Evolutionary conservation across 2,113 vertebrate genomes (phyloP).

Genomic region (Spilogale gracilis): DNA sequence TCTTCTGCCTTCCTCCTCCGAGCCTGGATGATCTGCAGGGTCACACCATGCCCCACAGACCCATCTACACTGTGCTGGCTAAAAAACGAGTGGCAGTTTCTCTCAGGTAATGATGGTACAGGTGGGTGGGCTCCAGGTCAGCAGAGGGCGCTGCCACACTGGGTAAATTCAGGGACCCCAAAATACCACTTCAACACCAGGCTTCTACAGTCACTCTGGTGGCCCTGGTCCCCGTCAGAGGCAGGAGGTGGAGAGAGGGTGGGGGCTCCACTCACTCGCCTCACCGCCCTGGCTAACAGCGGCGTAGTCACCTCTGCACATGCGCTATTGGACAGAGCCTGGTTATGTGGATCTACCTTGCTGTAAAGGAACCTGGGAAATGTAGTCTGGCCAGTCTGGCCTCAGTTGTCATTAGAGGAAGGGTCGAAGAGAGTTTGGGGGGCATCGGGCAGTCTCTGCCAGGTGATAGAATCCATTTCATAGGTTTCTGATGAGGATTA

Average conservation of each 20-base stretch:
- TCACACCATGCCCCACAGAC: not conserved
- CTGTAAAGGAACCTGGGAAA: conserved; percentile 40
- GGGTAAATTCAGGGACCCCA: not conserved
- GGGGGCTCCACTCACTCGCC: not conserved
- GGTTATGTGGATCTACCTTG: not conserved
- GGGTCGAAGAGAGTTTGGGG: not conserved
- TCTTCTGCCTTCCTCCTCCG: not conserved
- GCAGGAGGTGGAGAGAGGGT: not conserved
- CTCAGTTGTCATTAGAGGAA: not conserved
- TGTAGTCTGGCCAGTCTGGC: not conserved
- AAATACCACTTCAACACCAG: not conserved
- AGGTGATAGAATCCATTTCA: not conserved
- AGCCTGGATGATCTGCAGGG: not conserved
- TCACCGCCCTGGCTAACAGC: not conserved
- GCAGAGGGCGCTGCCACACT: not conserved
- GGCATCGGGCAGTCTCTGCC: not conserved
- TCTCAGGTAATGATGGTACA: not conserved
- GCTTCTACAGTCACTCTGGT: not conserved
- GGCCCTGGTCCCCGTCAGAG: not conserved
- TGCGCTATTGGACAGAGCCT: not conserved
- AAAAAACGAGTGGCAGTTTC: not conserved
- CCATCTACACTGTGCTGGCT: not conserved
- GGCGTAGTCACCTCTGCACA: not conserved
- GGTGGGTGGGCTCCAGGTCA: not conserved
- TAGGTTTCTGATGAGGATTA: not conserved